A percentile compares a stretch with the other conserved stretches of the same genome.
phyloP scores from a whole-genome alignment of 1,140 invertebrate genomes.

The Atta colombica region DNA sequence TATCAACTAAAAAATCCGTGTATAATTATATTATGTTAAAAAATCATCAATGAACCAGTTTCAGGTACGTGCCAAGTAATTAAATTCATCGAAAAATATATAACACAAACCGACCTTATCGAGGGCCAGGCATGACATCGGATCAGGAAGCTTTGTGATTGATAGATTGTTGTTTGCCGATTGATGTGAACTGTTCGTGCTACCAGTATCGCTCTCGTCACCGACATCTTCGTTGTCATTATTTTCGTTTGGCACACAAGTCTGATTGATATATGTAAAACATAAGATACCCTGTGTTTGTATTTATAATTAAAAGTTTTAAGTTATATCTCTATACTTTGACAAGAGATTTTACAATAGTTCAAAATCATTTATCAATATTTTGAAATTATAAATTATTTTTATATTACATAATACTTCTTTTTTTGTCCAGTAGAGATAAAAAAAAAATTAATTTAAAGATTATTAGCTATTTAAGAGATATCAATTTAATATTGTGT shows the following conservation, averaged over 20 bases:
- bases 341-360: not conserved
- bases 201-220: constrained; percentile 83
- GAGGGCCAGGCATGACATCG: constrained; percentile 81
- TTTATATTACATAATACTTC: not conserved
- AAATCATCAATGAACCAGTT: not conserved
- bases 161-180: constrained; percentile 83
- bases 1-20: not conserved
- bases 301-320: constrained; percentile 3
- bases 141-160: constrained; percentile 78
- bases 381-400: not conserved
- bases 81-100: not conserved
- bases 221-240: constrained; percentile 82
- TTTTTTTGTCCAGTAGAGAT: not conserved
- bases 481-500: not conserved
- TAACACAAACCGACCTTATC: constrained; percentile 79
- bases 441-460: not conserved
- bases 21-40: not conserved
- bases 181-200: constrained; percentile 81
- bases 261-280: constrained; percentile 67
- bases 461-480: not conserved
- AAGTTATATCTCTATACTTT: not conserved
- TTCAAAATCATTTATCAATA: not conserved
- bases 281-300: not conserved
- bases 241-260: constrained; percentile 72
- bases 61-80: not conserved